A percentile compares a stretch with the other conserved stretches of the same genome.
Conservation (phyloP, 1,140 invertebrate genomes). For the Eueides isabella region DNA sequence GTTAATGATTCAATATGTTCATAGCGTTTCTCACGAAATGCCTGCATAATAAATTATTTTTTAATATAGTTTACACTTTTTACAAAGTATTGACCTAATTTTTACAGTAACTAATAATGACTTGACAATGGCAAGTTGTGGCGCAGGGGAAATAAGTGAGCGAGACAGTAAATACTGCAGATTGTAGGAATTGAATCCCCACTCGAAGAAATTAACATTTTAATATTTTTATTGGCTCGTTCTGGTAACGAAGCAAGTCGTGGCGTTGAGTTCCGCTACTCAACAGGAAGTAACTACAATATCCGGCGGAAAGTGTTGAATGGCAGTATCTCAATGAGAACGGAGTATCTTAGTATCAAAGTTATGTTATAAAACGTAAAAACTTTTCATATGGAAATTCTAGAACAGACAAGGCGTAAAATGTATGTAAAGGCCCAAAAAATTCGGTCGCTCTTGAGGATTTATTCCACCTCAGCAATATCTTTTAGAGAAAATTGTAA, state of each 20-base stretch:
- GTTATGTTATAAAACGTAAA: background rate
- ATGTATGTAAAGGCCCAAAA: background rate
- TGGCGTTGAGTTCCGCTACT: too few species aligned
- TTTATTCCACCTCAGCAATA: background rate
- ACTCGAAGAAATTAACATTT: too few species aligned
- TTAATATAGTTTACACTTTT: background rate
- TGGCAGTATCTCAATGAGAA: too few species aligned
- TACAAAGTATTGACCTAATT: background rate
- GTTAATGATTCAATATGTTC: constrained; percentile 8
- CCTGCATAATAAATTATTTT: constrained; percentile 5
- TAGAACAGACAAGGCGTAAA: background rate
- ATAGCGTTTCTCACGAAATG: constrained; percentile 11
- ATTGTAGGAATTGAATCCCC: too few species aligned
- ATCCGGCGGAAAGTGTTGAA: too few species aligned
- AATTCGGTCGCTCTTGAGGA: background rate
- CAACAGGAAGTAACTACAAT: too few species aligned
- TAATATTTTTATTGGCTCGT: too few species aligned
- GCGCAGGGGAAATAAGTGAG: too few species aligned
- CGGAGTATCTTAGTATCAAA: too few species aligned
- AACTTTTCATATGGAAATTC: background rate
- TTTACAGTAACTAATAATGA: background rate
- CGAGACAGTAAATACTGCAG: too few species aligned
- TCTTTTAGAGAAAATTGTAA: background rate
- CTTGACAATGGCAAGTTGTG: too few species aligned
- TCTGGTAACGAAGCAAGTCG: too few species aligned